Evolutionary conservation across 2,113 vertebrate genomes (phyloP).

Genomic region (Chroicocephalus ridibundus): DNA sequence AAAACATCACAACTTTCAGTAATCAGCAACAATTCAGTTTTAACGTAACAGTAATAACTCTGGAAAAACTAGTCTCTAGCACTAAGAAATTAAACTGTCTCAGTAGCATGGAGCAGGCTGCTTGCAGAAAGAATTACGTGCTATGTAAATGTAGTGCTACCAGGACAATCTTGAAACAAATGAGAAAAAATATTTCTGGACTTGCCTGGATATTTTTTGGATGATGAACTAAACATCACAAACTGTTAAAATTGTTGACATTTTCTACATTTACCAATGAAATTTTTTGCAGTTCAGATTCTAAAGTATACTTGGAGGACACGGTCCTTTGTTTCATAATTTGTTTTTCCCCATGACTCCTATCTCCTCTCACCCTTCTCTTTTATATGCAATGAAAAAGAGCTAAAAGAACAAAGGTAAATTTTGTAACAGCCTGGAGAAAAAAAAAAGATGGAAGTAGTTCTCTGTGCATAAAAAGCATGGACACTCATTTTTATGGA

Average conservation of each 20-base stretch:
- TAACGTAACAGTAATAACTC: neutral
- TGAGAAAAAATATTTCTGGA: neutral
- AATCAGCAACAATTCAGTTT: neutral
- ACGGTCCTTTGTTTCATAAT: neutral
- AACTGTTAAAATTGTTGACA: neutral
- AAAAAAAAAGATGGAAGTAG: neutral
- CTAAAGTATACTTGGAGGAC: neutral
- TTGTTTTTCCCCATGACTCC: neutral
- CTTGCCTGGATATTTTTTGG: neutral
- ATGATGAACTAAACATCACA: neutral
- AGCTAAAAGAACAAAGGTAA: neutral
- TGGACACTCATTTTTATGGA: constrained; percentile 12
- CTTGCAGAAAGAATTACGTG: neutral
- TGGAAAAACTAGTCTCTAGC: neutral
- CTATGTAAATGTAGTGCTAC: neutral
- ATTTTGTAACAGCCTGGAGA: neutral
- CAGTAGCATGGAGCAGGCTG: neutral
- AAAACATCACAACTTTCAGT: neutral
- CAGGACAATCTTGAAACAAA: neutral
- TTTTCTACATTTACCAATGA: neutral
- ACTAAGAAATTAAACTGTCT: neutral
- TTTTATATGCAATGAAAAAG: neutral
- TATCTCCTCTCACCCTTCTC: neutral
- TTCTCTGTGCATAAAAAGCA: neutral
- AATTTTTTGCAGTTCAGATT: neutral